Conservation (phyloP, 2,113 vertebrate genomes). For the Brevimyrus niger region DNA sequence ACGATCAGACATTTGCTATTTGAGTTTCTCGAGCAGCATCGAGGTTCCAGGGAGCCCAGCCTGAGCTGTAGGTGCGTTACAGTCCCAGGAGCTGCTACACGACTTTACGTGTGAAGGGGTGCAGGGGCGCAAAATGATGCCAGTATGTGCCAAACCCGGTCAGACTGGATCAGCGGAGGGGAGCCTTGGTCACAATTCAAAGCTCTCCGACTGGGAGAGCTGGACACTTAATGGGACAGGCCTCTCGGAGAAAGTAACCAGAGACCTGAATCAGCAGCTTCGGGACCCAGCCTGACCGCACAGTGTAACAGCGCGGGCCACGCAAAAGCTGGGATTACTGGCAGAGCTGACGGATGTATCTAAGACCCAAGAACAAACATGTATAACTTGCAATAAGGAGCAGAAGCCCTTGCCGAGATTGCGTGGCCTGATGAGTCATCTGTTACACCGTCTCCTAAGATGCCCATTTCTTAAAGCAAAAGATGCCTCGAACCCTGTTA, state of each 20-base stretch:
- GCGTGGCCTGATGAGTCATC: background rate
- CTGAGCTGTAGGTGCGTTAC: background rate
- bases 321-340: background rate
- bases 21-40: background rate
- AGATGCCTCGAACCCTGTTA: no score
- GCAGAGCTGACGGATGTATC: background rate
- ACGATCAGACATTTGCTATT: background rate
- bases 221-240: background rate
- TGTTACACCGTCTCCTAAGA: background rate
- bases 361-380: background rate
- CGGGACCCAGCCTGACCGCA: background rate
- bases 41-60: background rate
- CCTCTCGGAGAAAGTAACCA: background rate
- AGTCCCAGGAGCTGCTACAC: background rate
- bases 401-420: background rate
- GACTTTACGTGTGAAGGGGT: background rate
- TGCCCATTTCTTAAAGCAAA: no score
- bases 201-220: background rate
- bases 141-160: background rate
- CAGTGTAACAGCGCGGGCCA: background rate
- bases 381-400: background rate
- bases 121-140: background rate
- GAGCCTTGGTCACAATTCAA: background rate
- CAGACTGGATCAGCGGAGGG: background rate
- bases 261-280: background rate